These are phyloP conservation scores for Saguinus midas DNA, from an alignment of 2,113 vertebrate species.

Conservation along the genomic window DNA sequence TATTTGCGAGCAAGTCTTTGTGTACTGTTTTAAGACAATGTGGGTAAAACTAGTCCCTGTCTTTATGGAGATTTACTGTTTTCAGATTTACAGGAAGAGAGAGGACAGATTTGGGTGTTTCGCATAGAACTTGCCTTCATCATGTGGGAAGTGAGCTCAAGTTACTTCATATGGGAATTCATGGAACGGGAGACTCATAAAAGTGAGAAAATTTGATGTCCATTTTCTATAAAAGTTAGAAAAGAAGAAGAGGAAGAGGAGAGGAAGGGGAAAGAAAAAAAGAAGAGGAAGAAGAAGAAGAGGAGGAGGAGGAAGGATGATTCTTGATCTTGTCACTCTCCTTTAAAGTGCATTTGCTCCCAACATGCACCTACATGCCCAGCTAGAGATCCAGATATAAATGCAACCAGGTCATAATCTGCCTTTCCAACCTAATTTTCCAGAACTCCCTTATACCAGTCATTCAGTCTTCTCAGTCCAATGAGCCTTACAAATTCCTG, in stretches of 20 bases:
- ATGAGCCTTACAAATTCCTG: neutral
- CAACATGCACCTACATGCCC: neutral
- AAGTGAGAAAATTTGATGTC: neutral
- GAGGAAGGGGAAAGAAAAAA: neutral
- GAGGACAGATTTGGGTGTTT: neutral
- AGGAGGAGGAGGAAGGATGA: neutral
- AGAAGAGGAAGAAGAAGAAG: too few relatives aligned
- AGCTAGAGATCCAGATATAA: neutral
- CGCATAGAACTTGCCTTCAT: neutral
- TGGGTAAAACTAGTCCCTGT: neutral
- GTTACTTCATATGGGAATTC: neutral
- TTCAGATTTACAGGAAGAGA: neutral
- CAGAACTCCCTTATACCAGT: neutral
- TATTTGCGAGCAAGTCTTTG: neutral
- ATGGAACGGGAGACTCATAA: neutral
- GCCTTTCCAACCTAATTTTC: neutral
- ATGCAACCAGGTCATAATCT: neutral
- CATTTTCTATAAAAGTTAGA: neutral
- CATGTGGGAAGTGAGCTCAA: neutral
- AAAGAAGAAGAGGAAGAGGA: neutral
- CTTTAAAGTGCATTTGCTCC: neutral
- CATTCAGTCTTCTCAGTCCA: neutral
- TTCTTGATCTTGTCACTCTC: neutral
- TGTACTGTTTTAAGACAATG: neutral
- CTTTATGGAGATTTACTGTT: neutral